phyloP scores from a whole-genome alignment of 2,888 invertebrate species.

The Cataglyphis livida region DNA sequence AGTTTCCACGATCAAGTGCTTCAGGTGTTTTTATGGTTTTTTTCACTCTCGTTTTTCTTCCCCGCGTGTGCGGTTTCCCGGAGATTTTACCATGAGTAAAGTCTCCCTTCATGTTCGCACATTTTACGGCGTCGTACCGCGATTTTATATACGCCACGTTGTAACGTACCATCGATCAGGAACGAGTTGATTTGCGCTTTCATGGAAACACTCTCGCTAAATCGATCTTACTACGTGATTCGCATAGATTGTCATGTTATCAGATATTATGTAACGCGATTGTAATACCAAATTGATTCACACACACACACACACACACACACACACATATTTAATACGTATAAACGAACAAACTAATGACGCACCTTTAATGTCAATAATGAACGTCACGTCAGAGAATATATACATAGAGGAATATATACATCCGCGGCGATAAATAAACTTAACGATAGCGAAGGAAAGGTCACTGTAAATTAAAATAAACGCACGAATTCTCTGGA shows the following conservation, averaged over 20 bases:
- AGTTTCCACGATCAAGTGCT: constrained; percentile 63
- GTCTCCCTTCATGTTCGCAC: constrained; percentile 44
- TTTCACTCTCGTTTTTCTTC: constrained; percentile 39
- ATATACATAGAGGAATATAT: constrained; percentile 21
- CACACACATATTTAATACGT: constrained; percentile 9
- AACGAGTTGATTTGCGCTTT: constrained; percentile 69
- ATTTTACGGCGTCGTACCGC: constrained; percentile 74
- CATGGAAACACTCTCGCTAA: not conserved
- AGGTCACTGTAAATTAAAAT: constrained; percentile 42
- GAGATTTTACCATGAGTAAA: constrained; percentile 70
- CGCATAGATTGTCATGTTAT: constrained; percentile 32
- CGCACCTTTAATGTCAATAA: constrained; percentile 42
- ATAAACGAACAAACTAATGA: constrained; percentile 24
- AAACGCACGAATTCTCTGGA: constrained; percentile 27
- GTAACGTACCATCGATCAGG: constrained; percentile 62
- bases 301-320: too few relatives aligned
- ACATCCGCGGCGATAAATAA: constrained; percentile 23
- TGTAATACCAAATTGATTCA: constrained; percentile 30
- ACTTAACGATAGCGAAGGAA: constrained; percentile 22
- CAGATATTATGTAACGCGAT: constrained; percentile 16
- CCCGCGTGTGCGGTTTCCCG: constrained; percentile 63
- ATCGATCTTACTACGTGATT: constrained; percentile 9
- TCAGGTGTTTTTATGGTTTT: constrained; percentile 71
- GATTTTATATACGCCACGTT: constrained; percentile 69
- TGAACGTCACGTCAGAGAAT: constrained; percentile 18